A percentile compares a stretch with the other conserved stretches of the same genome.
phyloP scores from a whole-genome alignment of 1,140 invertebrate genomes.

The Drosophila erecta region DNA sequence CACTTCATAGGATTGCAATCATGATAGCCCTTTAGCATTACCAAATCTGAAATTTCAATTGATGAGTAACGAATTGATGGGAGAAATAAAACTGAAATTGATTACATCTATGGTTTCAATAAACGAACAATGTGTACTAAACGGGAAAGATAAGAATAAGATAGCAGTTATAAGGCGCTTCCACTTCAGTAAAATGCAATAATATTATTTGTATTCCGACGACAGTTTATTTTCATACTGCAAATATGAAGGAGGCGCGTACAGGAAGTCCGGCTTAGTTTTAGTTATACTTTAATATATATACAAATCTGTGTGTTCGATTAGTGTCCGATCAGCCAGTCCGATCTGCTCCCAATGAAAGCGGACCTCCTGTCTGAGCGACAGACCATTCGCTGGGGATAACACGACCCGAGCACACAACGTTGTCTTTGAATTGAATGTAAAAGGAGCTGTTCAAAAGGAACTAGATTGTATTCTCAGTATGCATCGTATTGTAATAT shows the following conservation, averaged over 20 bases:
- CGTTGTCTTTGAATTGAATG: constrained; percentile 50
- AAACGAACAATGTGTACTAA: not conserved
- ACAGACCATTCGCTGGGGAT: constrained; percentile 25
- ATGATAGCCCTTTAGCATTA: constrained; percentile 24
- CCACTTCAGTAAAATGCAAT: not conserved
- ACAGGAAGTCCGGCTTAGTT: constrained; percentile 38
- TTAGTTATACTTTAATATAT: constrained; percentile 40
- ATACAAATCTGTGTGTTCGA: constrained; percentile 69
- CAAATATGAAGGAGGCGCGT: constrained; percentile 54
- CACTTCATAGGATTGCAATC: constrained; percentile 40
- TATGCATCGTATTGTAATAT: constrained; percentile 50
- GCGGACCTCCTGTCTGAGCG: constrained; percentile 1
- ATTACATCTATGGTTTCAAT: not conserved
- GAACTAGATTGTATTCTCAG: constrained; percentile 69
- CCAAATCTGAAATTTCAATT: constrained; percentile 20
- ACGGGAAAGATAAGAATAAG: too few relatives aligned
- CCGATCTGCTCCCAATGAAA: constrained; percentile 5
- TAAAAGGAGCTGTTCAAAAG: constrained; percentile 60
- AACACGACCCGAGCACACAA: constrained; percentile 49
- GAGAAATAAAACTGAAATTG: constrained; percentile 29
- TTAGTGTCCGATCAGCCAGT: constrained; percentile 16
- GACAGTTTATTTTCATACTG: constrained; percentile 72
- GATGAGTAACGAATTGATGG: constrained; percentile 12
- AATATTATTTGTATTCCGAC: constrained; percentile 32
- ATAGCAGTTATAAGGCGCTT: not conserved